Percentiles rank a stretch among this genome's conserved stretches.
Evolutionary conservation across 2,797 vertebrate species (phyloP).

Genomic region (Sandelia bainsii): DNA sequence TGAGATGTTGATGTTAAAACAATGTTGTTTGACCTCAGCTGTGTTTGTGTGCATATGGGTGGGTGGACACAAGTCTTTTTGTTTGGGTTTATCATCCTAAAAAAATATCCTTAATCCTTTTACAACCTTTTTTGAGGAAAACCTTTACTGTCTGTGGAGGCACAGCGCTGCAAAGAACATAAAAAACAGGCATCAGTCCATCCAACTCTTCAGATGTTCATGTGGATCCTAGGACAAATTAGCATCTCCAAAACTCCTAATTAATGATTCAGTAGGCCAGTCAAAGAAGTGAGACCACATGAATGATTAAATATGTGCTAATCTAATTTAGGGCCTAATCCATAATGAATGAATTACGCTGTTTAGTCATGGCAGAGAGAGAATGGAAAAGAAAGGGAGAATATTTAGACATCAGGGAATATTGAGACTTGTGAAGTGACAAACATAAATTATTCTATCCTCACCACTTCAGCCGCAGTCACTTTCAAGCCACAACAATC

Average conservation of each 20-base stretch:
- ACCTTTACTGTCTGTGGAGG: slow-evolving; percentile 3
- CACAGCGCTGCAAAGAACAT: slow-evolving; percentile 8
- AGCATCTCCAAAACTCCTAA: slow-evolving; percentile 67
- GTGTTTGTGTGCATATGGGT: slow-evolving; percentile 16
- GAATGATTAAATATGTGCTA: slow-evolving; percentile 79
- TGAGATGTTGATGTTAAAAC: slow-evolving; percentile 6
- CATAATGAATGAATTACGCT: slow-evolving; percentile 76
- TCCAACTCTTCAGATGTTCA: slow-evolving; percentile 57
- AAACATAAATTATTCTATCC: slow-evolving; percentile 39
- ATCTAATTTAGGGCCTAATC: slow-evolving; percentile 76
- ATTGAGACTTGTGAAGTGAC: slow-evolving; percentile 39
- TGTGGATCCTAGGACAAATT: slow-evolving; percentile 62
- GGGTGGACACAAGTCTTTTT: slow-evolving; percentile 12
- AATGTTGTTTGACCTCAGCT: slow-evolving; percentile 9
- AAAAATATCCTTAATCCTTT: neutral
- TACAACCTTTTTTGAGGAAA: slow-evolving; percentile 14
- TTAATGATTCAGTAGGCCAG: slow-evolving; percentile 76
- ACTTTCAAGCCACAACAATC: slow-evolving; percentile 31
- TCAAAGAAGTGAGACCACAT: slow-evolving; percentile 74
- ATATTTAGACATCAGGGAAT: slow-evolving; percentile 51
- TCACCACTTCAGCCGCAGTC: slow-evolving; percentile 21
- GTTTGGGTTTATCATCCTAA: slow-evolving; percentile 2
- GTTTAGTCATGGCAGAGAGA: slow-evolving; percentile 56
- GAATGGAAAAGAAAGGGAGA: slow-evolving; percentile 32
- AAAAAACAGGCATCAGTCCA: slow-evolving; percentile 33